Conservation (phyloP, 2,113 vertebrate genomes). For the Sorex araneus region DNA sequence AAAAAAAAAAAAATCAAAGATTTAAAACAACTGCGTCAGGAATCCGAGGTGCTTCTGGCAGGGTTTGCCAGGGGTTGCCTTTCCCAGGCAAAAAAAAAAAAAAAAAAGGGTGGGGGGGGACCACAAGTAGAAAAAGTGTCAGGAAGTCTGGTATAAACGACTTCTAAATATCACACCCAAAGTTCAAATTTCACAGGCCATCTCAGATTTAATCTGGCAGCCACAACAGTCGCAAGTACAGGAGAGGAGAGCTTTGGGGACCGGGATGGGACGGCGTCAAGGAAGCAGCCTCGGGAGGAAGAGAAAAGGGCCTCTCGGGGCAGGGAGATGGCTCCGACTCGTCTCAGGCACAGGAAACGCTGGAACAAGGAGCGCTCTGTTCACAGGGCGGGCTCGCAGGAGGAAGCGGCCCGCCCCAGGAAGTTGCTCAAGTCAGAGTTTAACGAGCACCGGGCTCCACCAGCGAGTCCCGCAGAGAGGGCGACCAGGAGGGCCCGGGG, state of each 20-base stretch:
- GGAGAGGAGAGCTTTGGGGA: neutral
- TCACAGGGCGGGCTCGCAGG: neutral
- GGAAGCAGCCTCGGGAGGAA: neutral
- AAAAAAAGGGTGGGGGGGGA: no score
- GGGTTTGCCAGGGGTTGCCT: no score
- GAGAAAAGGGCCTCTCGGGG: neutral
- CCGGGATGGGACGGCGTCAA: neutral
- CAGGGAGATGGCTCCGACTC: neutral
- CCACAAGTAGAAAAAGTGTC: no score
- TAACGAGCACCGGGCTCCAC: neutral
- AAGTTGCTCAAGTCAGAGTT: neutral
- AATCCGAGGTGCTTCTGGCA: no score
- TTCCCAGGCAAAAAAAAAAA: no score
- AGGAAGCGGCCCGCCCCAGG: neutral
- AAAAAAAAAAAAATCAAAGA: no score
- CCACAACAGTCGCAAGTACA: neutral
- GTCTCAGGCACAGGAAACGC: neutral
- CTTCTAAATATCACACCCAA: neutral
- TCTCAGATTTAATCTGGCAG: slow-evolving; percentile 39
- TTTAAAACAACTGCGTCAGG: no score
- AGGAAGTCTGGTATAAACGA: neutral
- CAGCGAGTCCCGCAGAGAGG: neutral
- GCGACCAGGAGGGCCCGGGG: neutral
- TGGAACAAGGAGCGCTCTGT: slow-evolving; percentile 12
- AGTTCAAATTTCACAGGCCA: neutral